Conservation (phyloP, 1,140 invertebrate species). For the Conus ventricosus region DNA sequence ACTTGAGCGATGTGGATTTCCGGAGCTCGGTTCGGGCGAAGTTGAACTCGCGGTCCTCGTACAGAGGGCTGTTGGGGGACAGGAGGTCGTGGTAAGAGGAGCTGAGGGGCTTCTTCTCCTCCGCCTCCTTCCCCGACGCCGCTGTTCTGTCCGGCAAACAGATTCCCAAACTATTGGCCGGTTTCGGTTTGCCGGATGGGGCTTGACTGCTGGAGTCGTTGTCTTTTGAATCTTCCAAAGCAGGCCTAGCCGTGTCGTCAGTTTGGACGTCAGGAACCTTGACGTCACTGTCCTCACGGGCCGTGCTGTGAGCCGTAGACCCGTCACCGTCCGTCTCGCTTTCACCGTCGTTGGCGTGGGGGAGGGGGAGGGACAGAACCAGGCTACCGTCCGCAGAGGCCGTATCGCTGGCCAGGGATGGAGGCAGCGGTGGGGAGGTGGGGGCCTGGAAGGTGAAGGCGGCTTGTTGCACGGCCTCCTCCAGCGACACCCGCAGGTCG, state of each 20-base stretch:
- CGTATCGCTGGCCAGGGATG: background rate
- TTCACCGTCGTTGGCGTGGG: background rate
- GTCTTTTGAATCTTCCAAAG: too few relatives aligned
- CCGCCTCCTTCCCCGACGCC: background rate
- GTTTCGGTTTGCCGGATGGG: too few relatives aligned
- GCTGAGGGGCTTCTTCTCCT: background rate
- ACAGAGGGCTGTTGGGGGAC: slow-evolving; percentile 56
- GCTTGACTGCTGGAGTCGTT: too few relatives aligned
- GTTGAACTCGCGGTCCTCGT: slow-evolving; percentile 71
- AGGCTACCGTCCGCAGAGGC: background rate
- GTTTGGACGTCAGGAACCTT: too few relatives aligned
- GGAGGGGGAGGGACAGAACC: background rate
- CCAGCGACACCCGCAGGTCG: slow-evolving; percentile 39
- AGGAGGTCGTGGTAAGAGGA: slow-evolving; percentile 27
- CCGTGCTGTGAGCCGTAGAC: too few relatives aligned
- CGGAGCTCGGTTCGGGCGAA: slow-evolving; percentile 62
- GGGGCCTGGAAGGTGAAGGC: slow-evolving; percentile 17
- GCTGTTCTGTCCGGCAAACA: too few relatives aligned
- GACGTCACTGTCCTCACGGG: too few relatives aligned
- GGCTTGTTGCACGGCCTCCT: slow-evolving; percentile 49
- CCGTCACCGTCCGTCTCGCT: background rate
- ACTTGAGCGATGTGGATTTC: slow-evolving; percentile 85
- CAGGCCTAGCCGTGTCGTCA: too few relatives aligned
- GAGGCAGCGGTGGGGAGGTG: background rate
- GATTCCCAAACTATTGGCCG: too few relatives aligned